These are phyloP conservation scores for Colinus virginianus DNA, from an alignment of 2,113 vertebrate species.

Conservation along the genomic window DNA sequence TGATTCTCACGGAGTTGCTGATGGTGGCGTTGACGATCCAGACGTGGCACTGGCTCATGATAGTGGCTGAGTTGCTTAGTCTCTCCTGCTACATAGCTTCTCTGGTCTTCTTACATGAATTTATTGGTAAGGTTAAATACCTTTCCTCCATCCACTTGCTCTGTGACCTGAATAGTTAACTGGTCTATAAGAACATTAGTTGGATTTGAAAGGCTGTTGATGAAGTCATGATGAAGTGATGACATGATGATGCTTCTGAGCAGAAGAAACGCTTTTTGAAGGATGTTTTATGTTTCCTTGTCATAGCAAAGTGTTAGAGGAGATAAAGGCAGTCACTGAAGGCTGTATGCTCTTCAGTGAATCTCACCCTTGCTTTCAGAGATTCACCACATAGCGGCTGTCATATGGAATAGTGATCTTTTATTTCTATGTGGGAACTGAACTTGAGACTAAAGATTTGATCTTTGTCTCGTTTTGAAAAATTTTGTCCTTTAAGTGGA, in stretches of 20 bases:
- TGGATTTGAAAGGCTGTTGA: background rate
- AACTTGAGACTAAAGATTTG: background rate
- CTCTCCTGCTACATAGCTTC: slow-evolving; percentile 95
- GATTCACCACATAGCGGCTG: accelerated
- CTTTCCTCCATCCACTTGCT: background rate
- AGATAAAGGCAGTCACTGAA: background rate
- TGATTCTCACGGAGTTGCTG: slow-evolving; percentile 96
- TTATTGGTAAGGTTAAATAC: slow-evolving; percentile 87
- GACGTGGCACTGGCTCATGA: slow-evolving; percentile 99
- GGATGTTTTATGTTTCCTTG: background rate
- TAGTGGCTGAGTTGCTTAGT: slow-evolving; percentile 94
- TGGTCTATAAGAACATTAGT: background rate
- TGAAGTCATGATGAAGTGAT: background rate
- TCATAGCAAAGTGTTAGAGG: background rate
- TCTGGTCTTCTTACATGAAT: slow-evolving; percentile 95
- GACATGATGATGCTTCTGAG: background rate
- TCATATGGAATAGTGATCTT: background rate
- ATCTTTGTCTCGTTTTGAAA: background rate
- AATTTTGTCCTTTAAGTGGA: background rate
- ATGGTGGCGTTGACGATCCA: slow-evolving; percentile 98
- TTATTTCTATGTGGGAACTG: background rate
- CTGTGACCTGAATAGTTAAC: background rate
- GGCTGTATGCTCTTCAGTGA: background rate
- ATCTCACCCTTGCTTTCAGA: background rate
- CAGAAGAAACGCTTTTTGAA: background rate